phyloP scores from a whole-genome alignment of 2,888 invertebrate species.

The Nebria brevicollis region DNA sequence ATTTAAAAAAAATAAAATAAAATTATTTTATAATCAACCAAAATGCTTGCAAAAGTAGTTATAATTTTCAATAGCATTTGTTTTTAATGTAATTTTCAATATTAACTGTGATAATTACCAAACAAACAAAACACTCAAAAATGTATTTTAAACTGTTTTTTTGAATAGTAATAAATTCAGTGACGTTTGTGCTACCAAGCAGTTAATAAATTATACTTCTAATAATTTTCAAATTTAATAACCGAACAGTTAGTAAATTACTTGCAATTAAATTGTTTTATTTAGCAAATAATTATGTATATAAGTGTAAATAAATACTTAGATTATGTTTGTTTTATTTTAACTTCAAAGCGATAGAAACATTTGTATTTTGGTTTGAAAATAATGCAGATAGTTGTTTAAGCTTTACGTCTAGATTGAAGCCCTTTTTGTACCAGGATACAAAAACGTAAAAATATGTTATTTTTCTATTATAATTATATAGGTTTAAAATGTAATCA shows the following conservation, averaged over 20 bases:
- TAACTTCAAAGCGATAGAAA: not conserved
- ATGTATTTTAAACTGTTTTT: not conserved
- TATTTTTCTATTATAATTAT: constrained; percentile 1
- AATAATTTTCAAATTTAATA: no score
- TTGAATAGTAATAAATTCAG: not conserved
- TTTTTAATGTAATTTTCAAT: not conserved
- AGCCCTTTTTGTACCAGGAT: not conserved
- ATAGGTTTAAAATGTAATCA: not conserved
- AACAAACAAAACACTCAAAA: not conserved
- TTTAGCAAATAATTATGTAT: not conserved
- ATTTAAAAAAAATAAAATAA: not conserved
- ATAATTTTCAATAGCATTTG: not conserved
- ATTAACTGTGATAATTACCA: not conserved
- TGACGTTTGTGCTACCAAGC: no score
- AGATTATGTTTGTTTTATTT: not conserved
- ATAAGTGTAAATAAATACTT: not conserved
- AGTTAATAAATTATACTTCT: no score
- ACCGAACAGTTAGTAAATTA: not conserved
- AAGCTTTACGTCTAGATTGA: not conserved
- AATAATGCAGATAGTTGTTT: not conserved
- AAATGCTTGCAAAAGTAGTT: not conserved
- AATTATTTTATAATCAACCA: not conserved
- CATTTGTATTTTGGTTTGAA: not conserved
- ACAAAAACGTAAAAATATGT: not conserved
- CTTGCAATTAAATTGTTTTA: not conserved